Evolutionary conservation across 1,140 invertebrate species (phyloP).

Genomic region (Batillaria attramentaria): DNA sequence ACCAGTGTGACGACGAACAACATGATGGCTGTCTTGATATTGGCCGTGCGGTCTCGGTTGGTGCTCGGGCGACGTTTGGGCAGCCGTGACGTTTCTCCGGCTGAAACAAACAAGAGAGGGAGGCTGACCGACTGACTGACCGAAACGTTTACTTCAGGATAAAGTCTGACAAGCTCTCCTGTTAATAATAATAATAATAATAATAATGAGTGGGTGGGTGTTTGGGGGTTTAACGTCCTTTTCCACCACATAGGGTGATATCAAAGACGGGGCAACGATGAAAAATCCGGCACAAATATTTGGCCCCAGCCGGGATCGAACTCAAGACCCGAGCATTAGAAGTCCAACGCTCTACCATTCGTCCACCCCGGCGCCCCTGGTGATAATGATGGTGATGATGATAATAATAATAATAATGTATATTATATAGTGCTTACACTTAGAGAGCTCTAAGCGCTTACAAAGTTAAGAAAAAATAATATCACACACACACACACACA

Average conservation of each 20-base stretch:
- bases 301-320: no score
- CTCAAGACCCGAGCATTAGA: no score
- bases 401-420: no score
- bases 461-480: not conserved
- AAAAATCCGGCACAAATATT: not conserved
- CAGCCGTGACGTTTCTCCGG: not conserved
- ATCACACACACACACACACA: not conserved
- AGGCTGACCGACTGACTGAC: no score
- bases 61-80: conserved; percentile 25
- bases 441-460: not conserved
- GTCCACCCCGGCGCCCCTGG: no score
- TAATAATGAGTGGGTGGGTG: no score
- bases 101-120: not conserved
- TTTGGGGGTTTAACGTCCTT: no score
- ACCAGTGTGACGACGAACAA: conserved; percentile 59
- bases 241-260: not conserved
- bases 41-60: conserved; percentile 42
- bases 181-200: no score
- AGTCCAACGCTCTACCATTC: no score
- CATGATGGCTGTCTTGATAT: conserved; percentile 56
- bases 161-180: not conserved
- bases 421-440: no score
- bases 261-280: not conserved
- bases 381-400: no score
- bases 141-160: no score